Evolutionary conservation across 2,888 invertebrate species (phyloP).

Genomic region (Lathronympha strigana): DNA sequence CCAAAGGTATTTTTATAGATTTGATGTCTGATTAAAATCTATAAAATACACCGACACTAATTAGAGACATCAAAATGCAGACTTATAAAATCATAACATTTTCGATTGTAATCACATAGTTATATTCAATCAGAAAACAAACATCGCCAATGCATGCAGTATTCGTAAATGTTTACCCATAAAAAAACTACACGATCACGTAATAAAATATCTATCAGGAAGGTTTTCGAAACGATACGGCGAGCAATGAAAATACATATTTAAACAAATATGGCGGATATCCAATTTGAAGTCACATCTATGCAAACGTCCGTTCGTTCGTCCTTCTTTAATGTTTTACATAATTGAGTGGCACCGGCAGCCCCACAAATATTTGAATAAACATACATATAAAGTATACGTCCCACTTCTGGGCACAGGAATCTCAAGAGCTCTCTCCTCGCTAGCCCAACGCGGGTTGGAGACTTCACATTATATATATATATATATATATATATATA

Average conservation of each 20-base stretch:
- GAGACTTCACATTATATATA: too few species aligned
- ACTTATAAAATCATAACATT: too few species aligned
- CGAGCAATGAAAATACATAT: constrained; percentile 40
- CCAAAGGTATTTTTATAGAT: too few species aligned
- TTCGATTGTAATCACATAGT: too few species aligned
- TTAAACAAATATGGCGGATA: constrained; percentile 56
- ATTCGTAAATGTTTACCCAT: not conserved
- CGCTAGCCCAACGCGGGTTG: too few species aligned
- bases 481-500: too few species aligned
- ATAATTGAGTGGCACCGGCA: not conserved
- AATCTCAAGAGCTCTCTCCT: too few species aligned
- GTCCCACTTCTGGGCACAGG: too few species aligned
- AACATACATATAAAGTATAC: too few species aligned
- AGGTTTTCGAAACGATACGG: constrained; percentile 31
- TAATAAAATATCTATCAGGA: constrained; percentile 37
- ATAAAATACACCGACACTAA: too few species aligned
- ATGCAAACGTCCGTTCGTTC: constrained; percentile 50
- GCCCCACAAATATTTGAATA: constrained; percentile 13
- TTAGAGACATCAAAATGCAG: too few species aligned
- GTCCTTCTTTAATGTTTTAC: constrained; percentile 60
- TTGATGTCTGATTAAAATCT: too few species aligned
- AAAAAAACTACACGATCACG: constrained; percentile 17
- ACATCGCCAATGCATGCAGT: not conserved
- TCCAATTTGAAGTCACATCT: constrained; percentile 60
- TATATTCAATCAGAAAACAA: not conserved